Evolutionary conservation across 1,140 invertebrate species (phyloP), one percentile per base, ranked within the genome.

Genomic region (Habropoda laboriosa): DNA sequence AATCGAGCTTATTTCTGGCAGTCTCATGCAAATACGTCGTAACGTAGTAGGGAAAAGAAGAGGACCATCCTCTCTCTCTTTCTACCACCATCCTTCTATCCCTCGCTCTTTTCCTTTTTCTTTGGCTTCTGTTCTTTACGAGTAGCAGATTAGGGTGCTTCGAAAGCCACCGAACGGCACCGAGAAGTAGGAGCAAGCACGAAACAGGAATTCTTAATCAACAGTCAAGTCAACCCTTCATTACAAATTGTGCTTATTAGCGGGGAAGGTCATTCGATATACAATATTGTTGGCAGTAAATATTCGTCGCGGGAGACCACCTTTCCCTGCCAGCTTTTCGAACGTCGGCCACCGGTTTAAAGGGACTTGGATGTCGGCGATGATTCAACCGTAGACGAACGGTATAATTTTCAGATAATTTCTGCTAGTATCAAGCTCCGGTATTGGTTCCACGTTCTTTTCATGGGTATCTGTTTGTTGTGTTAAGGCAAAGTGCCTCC

Each of bases 151-250:
- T 82, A 85, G 80, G 80, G 75, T 51, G 68, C 40, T 49, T 57
- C 71, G 83, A 71, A 79, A 81, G 79, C 58, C 64, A 79, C 67
- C 57, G 76, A 64, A 42, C 51, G 51, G 71, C 27, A 57, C n/a
- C 68, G 74, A 75, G 74, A 74, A 73, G 75, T 67, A 75, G 53
- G 10, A 45, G 40, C 51, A 32, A 74, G 76, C 80, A 86, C 80
- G 83, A 80, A 86, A 86, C 71, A 40, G 57, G 77, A 86, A 83
- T 86, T 86, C 76, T 58, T 83, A 86, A 86, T 86, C 84, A 64
- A 75, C 70, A 35, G 64, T 67, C 78, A 7, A 79, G 74, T 74
- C 75, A 79, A 68, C 82, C 82, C 77, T 81, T 84, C 77, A 68
- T 85, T 85, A 75, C 80, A 64, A 81, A 85, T 79, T 79, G 83